Base-by-base conservation (phyloP, 2,113 vertebrate genomes). In the human (Homo sapiens) region DNA sequence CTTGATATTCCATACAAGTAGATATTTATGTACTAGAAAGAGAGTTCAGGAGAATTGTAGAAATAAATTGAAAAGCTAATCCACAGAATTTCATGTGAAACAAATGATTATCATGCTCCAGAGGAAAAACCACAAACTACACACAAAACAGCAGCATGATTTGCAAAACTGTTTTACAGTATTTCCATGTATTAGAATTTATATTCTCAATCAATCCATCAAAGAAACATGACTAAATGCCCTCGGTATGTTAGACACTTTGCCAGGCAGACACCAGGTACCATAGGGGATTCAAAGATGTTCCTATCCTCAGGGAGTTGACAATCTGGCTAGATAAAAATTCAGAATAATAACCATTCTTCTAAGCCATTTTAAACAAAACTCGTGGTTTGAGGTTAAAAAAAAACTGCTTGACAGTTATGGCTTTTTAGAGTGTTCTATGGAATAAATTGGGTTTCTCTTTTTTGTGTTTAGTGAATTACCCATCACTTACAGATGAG, bases 251-350 rank as follows among this genome's bases (percentile, higher is more conserved):
- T 73, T 79, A 97, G 73, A 85, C n/a, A 68, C 48, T 90, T 90
- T 64, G 25, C 78, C 79, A 96, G 68, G 68, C 81, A 94, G 93
- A 94, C 76, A 95, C n/a, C 8, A 82, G 59, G 22, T 79, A 57
- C 89, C 73, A 88, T 0, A 81, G 89, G 92, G 72, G 52, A 89
- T 95, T 89, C 73, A 94, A 89, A 97, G 73, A 88, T 89, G 25
- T 93, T 82, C 88, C 50, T 94, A 66, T 93, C 93, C 91, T 96
- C 23, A 79, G 81, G 94, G 91, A 97, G 88, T 73, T 97, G 78
- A 80, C 94, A 96, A n/a, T 96, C 89, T 89, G 94, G 59, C 82
- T 95, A 79, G 87, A 92, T 95, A 96, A 96, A 90, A 97, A 96
- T 68, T 96, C 82, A 97, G 8, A 66, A 72, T 95, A 97, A 96